Evolutionary conservation across 2,888 invertebrate genomes (phyloP), one percentile per base, ranked within the genome.

Genomic region (Zaprionus obscuricornis): DNA sequence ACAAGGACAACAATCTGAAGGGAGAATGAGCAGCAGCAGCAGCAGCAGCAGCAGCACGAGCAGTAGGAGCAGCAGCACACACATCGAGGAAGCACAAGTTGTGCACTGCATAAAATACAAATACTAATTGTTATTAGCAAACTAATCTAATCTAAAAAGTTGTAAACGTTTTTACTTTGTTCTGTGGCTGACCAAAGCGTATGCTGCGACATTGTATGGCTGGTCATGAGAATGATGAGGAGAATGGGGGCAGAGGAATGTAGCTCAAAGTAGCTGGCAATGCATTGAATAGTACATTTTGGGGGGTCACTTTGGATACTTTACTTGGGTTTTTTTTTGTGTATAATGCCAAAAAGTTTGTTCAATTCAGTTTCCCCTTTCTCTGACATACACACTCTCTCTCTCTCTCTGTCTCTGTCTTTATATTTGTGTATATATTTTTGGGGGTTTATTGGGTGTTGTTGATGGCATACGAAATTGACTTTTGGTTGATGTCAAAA

Each of bases 111-210:
- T 87, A 85, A 86, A 86, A 84, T 85, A 86, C 84, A 88, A 85
- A 85, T 74, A 87, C 76, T 85, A 87, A 87, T 88, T 88, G 87
- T 88, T 87, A 85, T 88, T 86, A 85, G 85, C 76, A 85, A 88
- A 88, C 88, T 88, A 88, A 88, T 88, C 87, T 88, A 88, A 88
- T 88, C 88, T 86, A 85, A 85, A 82, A 85, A 85, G 85, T 85
- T 85, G 86, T 85, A 85, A 85, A 69, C 83, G 84, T 73, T 79
- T 85, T 75, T 75, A 77, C 75, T 75, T 73, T 81, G 76, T 70
- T 81, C 40, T 77, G 70, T 58, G 83, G 79, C 57, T 66, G 72
- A 66, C 75, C 77, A 68, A n/a, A n/a, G 34, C n/a, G 51, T 33
- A 33, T 26, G 40, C 17, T 8, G n/a, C 14, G 31, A 24, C 13